Conservation (phyloP, 2,888 invertebrate genomes). For the Pandemis cinnamomeana region DNA sequence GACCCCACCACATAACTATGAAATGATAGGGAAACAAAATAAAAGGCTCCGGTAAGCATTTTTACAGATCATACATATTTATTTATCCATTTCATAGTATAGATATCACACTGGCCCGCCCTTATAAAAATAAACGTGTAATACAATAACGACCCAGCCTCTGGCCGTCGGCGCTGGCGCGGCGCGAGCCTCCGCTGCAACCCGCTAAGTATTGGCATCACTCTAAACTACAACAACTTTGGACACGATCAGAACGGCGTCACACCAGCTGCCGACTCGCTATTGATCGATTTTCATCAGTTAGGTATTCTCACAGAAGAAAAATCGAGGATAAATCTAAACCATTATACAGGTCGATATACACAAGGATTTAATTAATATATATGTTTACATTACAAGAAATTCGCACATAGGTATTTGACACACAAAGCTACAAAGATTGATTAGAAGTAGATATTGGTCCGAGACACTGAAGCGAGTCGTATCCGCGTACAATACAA, state of each 20-base stretch:
- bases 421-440: conserved; percentile 83
- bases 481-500: conserved; percentile 70
- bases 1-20: neutral
- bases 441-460: conserved; percentile 79
- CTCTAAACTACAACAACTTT: conserved; percentile 77
- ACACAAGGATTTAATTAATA: conserved; percentile 74
- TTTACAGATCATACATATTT: conserved; percentile 85
- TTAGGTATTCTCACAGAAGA: conserved; percentile 75
- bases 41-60: conserved; percentile 71
- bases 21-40: conserved; percentile 49
- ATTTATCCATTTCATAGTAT: conserved; percentile 84
- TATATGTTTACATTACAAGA: conserved; percentile 80
- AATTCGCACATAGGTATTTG: conserved; percentile 81
- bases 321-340: conserved; percentile 78
- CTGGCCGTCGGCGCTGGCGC: conserved; percentile 62
- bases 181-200: conserved; percentile 56
- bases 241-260: conserved; percentile 72
- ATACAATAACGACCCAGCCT: conserved; percentile 80
- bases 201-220: conserved; percentile 75
- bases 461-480: conserved; percentile 83
- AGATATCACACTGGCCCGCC: conserved; percentile 85
- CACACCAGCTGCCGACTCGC: conserved; percentile 64
- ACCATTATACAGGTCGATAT: conserved; percentile 84
- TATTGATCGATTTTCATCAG: conserved; percentile 62
- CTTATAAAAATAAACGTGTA: conserved; percentile 85